Evolutionary conservation across 2,797 vertebrate genomes (phyloP).

Genomic region (Cyprinella venusta): DNA sequence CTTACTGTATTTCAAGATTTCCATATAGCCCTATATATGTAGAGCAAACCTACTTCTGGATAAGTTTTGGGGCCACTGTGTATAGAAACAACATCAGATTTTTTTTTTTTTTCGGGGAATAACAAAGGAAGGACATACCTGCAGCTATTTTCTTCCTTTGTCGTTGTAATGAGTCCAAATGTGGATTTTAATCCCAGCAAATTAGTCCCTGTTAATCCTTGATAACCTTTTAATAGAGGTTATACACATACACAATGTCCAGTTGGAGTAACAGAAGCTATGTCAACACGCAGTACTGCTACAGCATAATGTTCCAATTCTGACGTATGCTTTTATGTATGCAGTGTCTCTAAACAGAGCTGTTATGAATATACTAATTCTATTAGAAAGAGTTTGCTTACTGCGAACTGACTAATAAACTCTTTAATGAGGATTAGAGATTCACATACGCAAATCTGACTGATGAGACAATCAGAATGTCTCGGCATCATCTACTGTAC

Average conservation of each 20-base stretch:
- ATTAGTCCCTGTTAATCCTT: conserved; percentile 75
- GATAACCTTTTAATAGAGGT: conserved; percentile 75
- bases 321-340: neutral
- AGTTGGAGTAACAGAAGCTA: conserved; percentile 71
- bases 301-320: neutral
- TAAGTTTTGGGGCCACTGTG: neutral
- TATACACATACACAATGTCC: conserved; percentile 64
- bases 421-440: conserved; percentile 42
- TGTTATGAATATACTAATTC: conserved; percentile 30
- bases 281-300: conserved; percentile 42
- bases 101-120: conserved; percentile 68
- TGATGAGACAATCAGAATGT: conserved; percentile 9
- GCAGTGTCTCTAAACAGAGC: neutral
- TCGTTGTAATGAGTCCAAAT: conserved; percentile 69
- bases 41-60: neutral
- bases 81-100: neutral
- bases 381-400: neutral
- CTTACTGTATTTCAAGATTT: conserved; percentile 37
- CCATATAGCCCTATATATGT: neutral
- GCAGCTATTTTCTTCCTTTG: conserved; percentile 72
- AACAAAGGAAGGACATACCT: conserved; percentile 69
- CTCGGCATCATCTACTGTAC: neutral
- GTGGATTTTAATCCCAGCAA: conserved; percentile 78
- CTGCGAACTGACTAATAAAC: conserved; percentile 32
- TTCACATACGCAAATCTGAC: conserved; percentile 35